phyloP scores from a whole-genome alignment of 2,113 vertebrate species.

The Podiceps cristatus region DNA sequence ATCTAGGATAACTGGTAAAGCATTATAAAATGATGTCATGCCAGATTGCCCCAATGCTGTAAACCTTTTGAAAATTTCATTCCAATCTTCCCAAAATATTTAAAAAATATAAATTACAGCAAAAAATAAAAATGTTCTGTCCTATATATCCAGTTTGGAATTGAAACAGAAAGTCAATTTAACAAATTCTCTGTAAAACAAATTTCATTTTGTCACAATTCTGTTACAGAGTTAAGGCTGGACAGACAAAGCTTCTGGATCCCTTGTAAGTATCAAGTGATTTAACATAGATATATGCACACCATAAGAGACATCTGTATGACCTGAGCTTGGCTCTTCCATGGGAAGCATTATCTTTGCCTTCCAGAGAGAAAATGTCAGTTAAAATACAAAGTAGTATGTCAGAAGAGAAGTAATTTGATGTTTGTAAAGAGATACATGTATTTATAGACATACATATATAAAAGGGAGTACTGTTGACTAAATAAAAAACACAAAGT shows the following conservation, averaged over 20 bases:
- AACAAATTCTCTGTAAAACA: neutral
- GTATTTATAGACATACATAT: neutral
- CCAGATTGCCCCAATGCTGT: neutral
- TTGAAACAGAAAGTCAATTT: neutral
- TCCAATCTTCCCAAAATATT: neutral
- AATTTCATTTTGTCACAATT: neutral
- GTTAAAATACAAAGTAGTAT: neutral
- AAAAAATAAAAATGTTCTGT: accelerated
- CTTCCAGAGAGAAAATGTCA: neutral
- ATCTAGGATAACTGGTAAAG: neutral
- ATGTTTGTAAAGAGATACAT: neutral
- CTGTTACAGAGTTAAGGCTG: neutral
- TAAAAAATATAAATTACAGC: neutral
- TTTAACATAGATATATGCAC: neutral
- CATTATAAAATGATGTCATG: neutral
- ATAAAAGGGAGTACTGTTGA: neutral
- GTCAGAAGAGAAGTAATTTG: neutral
- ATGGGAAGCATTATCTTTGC: neutral
- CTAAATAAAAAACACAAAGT: neutral
- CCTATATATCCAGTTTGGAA: neutral
- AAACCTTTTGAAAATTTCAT: neutral
- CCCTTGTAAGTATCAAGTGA: neutral
- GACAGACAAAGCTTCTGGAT: neutral
- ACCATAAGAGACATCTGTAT: neutral
- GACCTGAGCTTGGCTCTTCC: neutral